These are phyloP conservation scores for Pterobdella sp. DNA, from an alignment of 2,888 invertebrate species.

Conservation along the genomic window DNA sequence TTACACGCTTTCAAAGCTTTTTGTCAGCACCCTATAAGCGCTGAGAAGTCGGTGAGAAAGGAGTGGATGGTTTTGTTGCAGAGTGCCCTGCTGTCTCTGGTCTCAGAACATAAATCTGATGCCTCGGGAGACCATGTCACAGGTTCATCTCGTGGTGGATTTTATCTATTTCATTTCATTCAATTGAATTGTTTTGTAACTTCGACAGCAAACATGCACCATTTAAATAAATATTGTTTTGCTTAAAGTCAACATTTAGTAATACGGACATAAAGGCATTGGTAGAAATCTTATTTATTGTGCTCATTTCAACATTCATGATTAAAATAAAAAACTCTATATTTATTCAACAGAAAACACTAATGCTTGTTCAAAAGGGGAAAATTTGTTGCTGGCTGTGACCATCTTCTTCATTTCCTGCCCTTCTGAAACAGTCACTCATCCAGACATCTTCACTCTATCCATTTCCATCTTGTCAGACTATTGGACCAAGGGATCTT, in stretches of 20 bases:
- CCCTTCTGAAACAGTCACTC: constrained; percentile 64
- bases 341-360: no score
- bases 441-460: constrained; percentile 77
- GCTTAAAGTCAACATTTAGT: no score
- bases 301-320: no score
- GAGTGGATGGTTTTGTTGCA: constrained; percentile 36
- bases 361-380: no score
- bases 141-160: neutral
- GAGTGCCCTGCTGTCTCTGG: constrained; percentile 19
- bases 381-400: constrained; percentile 78
- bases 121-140: neutral
- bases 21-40: constrained; percentile 58
- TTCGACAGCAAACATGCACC: no score
- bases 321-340: no score
- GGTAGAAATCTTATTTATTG: no score
- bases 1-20: constrained; percentile 69
- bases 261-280: no score
- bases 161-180: no score
- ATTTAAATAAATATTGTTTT: no score
- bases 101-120: constrained; percentile 10
- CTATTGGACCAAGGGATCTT: constrained; percentile 54
- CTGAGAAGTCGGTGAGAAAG: constrained; percentile 72
- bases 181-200: no score
- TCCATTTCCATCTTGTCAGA: constrained; percentile 85
- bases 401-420: constrained; percentile 79